Percentiles rank a stretch among this genome's conserved stretches.
Evolutionary conservation across 2,113 vertebrate genomes (phyloP).

Genomic region (Bos indicus): DNA sequence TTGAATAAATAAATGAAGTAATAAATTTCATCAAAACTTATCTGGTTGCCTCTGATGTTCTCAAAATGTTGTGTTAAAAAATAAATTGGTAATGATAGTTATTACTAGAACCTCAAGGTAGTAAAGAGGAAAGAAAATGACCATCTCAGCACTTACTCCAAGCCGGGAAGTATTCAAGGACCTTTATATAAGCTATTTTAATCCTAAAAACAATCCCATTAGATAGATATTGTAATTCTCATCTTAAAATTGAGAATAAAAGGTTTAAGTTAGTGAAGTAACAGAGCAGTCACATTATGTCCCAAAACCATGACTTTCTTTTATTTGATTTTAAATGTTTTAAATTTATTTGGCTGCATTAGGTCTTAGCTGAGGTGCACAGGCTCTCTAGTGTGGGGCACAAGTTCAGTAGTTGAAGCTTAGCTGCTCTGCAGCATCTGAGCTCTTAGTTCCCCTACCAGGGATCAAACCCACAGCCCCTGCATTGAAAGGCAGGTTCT

Average conservation of each 20-base stretch:
- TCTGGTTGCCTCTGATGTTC: not conserved
- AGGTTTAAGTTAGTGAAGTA: not conserved
- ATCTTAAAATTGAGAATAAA: not conserved
- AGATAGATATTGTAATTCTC: not conserved
- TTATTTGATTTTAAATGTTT: not conserved
- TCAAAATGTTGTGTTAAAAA: not conserved
- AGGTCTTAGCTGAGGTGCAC: not conserved
- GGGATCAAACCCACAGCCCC: not conserved
- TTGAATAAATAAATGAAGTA: not conserved
- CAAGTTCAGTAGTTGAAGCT: not conserved
- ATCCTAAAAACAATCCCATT: not conserved
- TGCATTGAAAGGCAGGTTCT: not conserved
- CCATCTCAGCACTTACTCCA: not conserved
- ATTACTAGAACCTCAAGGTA: not conserved
- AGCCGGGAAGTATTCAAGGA: not conserved
- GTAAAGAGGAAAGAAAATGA: not conserved
- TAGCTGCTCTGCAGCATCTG: not conserved
- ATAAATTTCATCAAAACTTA: not conserved
- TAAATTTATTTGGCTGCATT: not conserved
- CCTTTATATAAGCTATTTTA: not conserved
- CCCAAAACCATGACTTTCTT: too few species aligned
- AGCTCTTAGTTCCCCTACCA: not conserved
- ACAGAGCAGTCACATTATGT: not conserved
- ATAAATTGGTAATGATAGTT: not conserved
- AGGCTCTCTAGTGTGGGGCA: not conserved